Evolutionary conservation across 2,888 invertebrate species (phyloP).

Genomic region (Sympetrum striolatum): DNA sequence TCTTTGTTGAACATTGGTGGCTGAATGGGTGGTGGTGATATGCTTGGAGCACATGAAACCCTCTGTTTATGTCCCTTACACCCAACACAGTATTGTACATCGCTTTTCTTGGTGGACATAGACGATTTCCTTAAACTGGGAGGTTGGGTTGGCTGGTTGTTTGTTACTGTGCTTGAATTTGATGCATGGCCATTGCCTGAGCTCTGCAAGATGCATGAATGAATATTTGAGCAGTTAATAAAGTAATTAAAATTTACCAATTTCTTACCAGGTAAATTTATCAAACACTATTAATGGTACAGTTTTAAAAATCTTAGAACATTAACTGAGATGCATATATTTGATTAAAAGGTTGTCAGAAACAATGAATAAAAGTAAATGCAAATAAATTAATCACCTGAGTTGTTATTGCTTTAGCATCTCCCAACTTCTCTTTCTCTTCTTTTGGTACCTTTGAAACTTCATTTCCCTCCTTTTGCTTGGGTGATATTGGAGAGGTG

Average conservation of each 20-base stretch:
- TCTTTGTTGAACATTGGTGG: constrained; percentile 48
- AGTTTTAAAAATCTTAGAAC: too few relatives aligned
- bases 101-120: not conserved
- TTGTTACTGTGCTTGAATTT: not conserved
- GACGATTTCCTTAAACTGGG: constrained; percentile 4
- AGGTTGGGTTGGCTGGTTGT: not conserved
- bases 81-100: not conserved
- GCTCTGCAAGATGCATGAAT: not conserved
- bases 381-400: constrained; percentile 47
- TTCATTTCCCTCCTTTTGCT: constrained; percentile 59
- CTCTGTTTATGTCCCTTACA: constrained; percentile 16
- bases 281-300: too few relatives aligned
- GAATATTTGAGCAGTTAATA: too few relatives aligned
- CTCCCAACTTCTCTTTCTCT: not conserved
- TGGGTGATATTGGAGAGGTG: constrained; percentile 59
- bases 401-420: constrained; percentile 43
- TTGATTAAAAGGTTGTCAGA: too few relatives aligned
- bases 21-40: not conserved
- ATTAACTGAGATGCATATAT: too few relatives aligned
- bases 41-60: not conserved
- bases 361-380: too few relatives aligned
- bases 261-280: too few relatives aligned
- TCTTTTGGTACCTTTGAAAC: constrained; percentile 49
- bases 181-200: not conserved
- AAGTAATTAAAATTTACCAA: too few relatives aligned